Base-by-base conservation (phyloP, 2,888 invertebrate species). In the Steinernema hermaphroditum region DNA sequence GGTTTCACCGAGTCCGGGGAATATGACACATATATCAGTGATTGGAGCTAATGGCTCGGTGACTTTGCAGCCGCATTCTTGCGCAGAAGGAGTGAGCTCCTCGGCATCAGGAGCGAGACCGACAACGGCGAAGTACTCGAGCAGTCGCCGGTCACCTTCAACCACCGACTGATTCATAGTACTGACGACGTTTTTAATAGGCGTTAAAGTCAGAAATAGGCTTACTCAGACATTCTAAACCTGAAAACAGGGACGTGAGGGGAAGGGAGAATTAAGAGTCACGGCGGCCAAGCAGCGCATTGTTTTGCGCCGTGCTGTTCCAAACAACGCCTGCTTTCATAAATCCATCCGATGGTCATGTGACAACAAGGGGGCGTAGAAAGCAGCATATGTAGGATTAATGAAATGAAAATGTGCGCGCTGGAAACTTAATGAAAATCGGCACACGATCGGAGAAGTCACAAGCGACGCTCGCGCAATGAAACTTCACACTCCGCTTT, bases 81-180 rank as follows among this genome's bases (percentile, higher is more conserved):
- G 81, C 0, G 79, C 76, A 6, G 82, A 76, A 29, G 83, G 81
- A 2, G 76, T 79, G 34, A 85, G 70, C 62, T 82, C 78, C 27
- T 79, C 69, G 4, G 69, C 71, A 85, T 92, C 91, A 77, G 92
- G 92, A 19, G 94, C 93, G 87, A 96, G 90, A 34, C 97, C 97
- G 86, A 96, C 96, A 76, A 97, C 93, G 80, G 98, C 95, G 90
- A 98, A 98, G 89, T 97, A 97, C 90, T 98, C 97, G 75, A 86
- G 85, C 12, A 86, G 76, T 16, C 83, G 80, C 37, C 84, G 77
- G 50, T 82, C 80, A 34, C 76, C 76, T n/a, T 50, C 73, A 27
- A 32, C 29, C 34, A 32, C 29, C 32, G 62, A 32, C 32, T 62
- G 62, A 44, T 41, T 44, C 69, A 69, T 69, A 1, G 16, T 32